Evolutionary conservation across 1,140 invertebrate species (phyloP), one percentile per base, ranked within the genome.

Genomic region (Trachelipus rathkii): DNA sequence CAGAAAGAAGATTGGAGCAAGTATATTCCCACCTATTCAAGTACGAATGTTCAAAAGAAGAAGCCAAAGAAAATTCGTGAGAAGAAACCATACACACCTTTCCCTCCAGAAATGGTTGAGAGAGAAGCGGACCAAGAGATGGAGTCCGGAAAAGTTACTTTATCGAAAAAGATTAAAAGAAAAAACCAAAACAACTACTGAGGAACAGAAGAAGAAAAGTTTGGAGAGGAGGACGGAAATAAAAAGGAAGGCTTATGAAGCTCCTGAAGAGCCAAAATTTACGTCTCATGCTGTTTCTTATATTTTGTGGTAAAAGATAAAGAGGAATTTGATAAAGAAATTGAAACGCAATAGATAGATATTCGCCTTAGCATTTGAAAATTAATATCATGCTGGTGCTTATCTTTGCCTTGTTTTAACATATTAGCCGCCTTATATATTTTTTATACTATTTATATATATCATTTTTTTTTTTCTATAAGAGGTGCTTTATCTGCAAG

Each of bases 51-150:
- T 13, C 50, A 60, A 19, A 60, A 8, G 50, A 60, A 60, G 19
- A 60, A 60, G 8, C 50, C 50, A 60, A 60, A 60, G 50, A 60
- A 60, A 60, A 19, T 60, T 19, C 50, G 50, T 15, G 2, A 15
- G 50, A 60, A 60, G 50, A 60, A 60, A 60, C 50, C 50, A 15
- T 60, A 60, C 8, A 60, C 50, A 60, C 50, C 50, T 60, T 60
- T 60, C 50, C 50, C 50, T 60, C 50, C 50, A 60, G 50, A 60
- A 19, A 60, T 13, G 19, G 50, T 60, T 2, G 50, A 60, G 19
- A 13, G 50, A 2, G 8, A 60, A 60, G 50, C 2, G 8, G 50
- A 60, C 19, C 11, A 60, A 19, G 1, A 60, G 11, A 60, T 60
- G 50, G 50, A 60, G 8, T 60, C 50, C 8, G 50, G 50, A 60